Conservation (phyloP, 2,113 vertebrate species). For the Melanerpes aurifrons region DNA sequence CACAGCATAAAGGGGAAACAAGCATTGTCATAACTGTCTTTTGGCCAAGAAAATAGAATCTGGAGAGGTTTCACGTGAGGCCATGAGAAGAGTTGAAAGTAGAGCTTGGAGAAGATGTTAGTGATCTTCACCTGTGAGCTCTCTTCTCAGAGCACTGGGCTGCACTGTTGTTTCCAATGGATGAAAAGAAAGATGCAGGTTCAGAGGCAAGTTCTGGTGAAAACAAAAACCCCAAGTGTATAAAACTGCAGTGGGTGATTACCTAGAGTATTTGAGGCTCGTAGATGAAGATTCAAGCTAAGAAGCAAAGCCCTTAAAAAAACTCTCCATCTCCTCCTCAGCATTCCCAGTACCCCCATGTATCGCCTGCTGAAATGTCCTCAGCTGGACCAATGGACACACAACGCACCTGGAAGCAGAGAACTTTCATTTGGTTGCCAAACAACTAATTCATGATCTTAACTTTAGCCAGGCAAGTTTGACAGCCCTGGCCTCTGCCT, state of each 20-base stretch:
- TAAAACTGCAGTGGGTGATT: not conserved
- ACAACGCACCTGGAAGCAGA: not conserved
- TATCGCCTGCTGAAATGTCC: not conserved
- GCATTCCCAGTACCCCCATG: too few relatives aligned
- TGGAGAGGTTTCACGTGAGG: not conserved
- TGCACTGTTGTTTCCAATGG: rapidly evolving
- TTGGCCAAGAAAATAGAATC: not conserved
- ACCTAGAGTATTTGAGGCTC: not conserved
- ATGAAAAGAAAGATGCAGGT: not conserved
- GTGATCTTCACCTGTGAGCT: not conserved
- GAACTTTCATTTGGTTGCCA: not conserved
- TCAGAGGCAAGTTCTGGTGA: not conserved
- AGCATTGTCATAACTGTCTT: not conserved
- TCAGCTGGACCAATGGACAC: not conserved
- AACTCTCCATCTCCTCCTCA: not conserved
- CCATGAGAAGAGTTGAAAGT: not conserved
- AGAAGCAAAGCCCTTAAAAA: not conserved
- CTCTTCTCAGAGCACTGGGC: not conserved
- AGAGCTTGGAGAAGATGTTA: not conserved
- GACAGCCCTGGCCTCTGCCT: constrained; percentile 26
- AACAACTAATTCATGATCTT: not conserved
- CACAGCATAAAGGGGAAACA: not conserved
- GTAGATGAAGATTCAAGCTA: not conserved
- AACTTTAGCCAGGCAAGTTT: constrained; percentile 18
- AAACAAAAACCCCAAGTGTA: not conserved